Percentiles rank a stretch among this genome's conserved stretches.
Evolutionary conservation across 2,797 vertebrate species (phyloP).

Genomic region (Martes flavigula): DNA sequence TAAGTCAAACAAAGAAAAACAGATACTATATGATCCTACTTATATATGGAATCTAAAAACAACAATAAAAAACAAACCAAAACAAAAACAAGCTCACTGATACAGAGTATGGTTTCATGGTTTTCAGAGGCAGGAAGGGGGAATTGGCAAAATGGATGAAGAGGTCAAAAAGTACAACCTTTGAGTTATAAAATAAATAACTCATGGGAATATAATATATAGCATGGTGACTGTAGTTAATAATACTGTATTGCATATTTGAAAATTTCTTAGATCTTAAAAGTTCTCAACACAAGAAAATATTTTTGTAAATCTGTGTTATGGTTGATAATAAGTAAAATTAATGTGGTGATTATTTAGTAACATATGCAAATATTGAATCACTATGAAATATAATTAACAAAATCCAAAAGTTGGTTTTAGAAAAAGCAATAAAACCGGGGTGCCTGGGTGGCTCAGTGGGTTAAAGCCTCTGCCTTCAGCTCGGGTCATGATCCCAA

Average conservation of each 20-base stretch:
- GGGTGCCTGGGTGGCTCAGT: too few species aligned
- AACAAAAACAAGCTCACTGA: not conserved
- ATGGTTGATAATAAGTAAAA: not conserved
- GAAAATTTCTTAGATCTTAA: not conserved
- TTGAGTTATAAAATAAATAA: not conserved
- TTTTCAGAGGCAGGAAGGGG: not conserved
- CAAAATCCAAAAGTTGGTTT: not conserved
- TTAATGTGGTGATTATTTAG: not conserved
- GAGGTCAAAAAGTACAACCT: not conserved
- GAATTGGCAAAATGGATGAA: not conserved
- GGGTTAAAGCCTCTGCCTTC: too few species aligned
- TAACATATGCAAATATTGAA: not conserved
- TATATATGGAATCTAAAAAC: not conserved
- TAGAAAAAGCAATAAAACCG: not conserved
- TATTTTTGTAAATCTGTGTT: not conserved
- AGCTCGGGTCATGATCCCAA: too few species aligned
- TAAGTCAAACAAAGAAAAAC: not conserved
- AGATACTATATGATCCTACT: not conserved
- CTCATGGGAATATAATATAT: not conserved
- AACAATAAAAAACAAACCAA: not conserved
- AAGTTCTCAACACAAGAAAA: not conserved
- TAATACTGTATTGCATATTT: not conserved
- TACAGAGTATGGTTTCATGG: not conserved
- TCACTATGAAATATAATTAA: not conserved
- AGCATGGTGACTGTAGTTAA: not conserved